A percentile compares a stretch with the other conserved stretches of the same genome.
Evolutionary conservation across 1,140 invertebrate genomes (phyloP).

Genomic region (Elysia chlorotica): DNA sequence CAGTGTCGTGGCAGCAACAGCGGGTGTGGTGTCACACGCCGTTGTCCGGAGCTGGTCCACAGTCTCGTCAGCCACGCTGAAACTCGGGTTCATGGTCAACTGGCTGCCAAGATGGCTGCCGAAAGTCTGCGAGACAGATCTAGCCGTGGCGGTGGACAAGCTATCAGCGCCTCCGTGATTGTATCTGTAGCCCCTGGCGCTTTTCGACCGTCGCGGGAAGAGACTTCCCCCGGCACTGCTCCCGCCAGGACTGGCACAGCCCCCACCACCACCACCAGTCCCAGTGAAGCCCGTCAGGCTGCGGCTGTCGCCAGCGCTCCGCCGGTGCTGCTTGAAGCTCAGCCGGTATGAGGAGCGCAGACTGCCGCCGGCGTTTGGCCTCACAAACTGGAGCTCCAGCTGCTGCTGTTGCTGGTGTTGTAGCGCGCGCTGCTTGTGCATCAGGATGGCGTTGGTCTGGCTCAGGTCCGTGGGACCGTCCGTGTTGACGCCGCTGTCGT

Average conservation of each 20-base stretch:
- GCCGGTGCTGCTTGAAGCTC: background rate
- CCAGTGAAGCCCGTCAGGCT: too few species aligned
- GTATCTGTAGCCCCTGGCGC: background rate
- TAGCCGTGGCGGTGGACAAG: too few species aligned
- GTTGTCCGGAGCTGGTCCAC: too few species aligned
- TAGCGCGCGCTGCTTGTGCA: background rate
- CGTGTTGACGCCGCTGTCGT: constrained; percentile 4
- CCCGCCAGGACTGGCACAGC: background rate
- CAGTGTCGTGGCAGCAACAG: too few species aligned
- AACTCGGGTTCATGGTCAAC: too few species aligned
- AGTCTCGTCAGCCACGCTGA: too few species aligned
- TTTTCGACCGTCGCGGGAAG: background rate
- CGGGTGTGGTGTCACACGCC: too few species aligned
- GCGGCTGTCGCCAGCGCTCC: background rate
- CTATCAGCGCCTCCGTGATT: background rate
- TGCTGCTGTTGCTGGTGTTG: background rate
- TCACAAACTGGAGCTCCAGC: too few species aligned
- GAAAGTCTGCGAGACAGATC: too few species aligned
- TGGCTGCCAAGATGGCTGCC: too few species aligned
- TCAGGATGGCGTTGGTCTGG: background rate
- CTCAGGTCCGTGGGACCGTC: background rate
- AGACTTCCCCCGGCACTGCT: background rate
- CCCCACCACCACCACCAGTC: background rate
- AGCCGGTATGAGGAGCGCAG: background rate
- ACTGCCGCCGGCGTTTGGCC: too few species aligned